These are phyloP conservation scores for Hozukius guyotensis DNA, from an alignment of 2,797 vertebrate species.

Conservation along the genomic window DNA sequence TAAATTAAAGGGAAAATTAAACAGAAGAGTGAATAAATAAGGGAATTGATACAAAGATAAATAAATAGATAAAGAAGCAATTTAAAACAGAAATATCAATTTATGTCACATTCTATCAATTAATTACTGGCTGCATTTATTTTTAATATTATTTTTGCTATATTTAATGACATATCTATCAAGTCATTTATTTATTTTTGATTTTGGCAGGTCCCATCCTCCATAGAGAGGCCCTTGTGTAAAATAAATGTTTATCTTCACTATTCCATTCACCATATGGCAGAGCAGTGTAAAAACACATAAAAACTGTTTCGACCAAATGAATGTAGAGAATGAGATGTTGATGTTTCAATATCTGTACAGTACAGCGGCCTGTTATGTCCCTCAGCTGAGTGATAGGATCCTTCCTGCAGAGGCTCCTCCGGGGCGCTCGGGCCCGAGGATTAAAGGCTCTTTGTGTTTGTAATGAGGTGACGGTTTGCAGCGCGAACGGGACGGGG, in stretches of 20 bases:
- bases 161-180: no score
- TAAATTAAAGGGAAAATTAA: no score
- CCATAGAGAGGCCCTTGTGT: neutral
- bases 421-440: neutral
- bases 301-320: neutral
- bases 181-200: no score
- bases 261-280: neutral
- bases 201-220: no score
- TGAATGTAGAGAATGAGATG: neutral
- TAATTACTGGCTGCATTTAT: no score
- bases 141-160: no score
- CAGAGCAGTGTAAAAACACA: neutral
- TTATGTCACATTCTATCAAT: no score
- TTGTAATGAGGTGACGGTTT: slow-evolving; percentile 35
- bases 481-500: slow-evolving; percentile 1
- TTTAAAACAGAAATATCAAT: no score
- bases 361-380: neutral
- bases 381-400: neutral
- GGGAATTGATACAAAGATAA: no score
- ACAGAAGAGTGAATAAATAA: no score
- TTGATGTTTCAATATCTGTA: neutral
- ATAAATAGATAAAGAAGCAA: no score
- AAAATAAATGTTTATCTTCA: neutral
- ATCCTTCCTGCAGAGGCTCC: slow-evolving; percentile 8
- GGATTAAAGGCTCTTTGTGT: slow-evolving; percentile 51